phyloP scores from a whole-genome alignment of 2,113 vertebrate genomes.

The Cygnus atratus region DNA sequence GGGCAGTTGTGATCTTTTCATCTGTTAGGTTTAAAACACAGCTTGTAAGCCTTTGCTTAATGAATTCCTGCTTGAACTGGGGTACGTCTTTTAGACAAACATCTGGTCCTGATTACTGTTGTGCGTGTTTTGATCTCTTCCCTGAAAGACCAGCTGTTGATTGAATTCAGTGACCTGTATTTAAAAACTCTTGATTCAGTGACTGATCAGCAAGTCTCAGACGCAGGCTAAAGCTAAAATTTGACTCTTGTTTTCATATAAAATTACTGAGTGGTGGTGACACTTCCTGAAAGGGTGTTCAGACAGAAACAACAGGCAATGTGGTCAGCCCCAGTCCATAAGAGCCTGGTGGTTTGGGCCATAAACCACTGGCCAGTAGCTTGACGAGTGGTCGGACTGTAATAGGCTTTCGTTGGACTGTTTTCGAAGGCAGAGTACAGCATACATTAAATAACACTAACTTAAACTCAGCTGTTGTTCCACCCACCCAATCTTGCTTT shows the following conservation, averaged over 20 bases:
- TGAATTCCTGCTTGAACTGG: constrained; percentile 55
- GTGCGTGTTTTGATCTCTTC: neutral
- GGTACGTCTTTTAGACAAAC: constrained; percentile 29
- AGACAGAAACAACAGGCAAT: neutral
- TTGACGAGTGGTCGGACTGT: neutral
- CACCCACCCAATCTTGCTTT: neutral
- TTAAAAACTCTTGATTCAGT: neutral
- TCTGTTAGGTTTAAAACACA: constrained; percentile 17
- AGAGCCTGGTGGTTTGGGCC: neutral
- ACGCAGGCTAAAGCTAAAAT: neutral
- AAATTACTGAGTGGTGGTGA: neutral
- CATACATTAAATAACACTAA: neutral
- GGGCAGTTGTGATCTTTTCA: neutral
- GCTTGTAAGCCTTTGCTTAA: constrained; percentile 29
- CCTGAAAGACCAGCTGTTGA: constrained; percentile 38
- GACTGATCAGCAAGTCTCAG: neutral
- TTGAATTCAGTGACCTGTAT: constrained; percentile 1
- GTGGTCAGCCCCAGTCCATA: neutral
- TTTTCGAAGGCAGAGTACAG: neutral
- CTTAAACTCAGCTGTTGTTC: neutral
- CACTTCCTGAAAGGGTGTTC: neutral
- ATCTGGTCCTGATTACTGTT: constrained; percentile 49
- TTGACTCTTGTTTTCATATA: neutral
- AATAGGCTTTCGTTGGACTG: neutral
- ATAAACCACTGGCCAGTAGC: neutral